Percentiles rank a stretch among this genome's conserved stretches.
phyloP scores from a whole-genome alignment of 2,113 vertebrate genomes.

The Thunnus maccoyii region DNA sequence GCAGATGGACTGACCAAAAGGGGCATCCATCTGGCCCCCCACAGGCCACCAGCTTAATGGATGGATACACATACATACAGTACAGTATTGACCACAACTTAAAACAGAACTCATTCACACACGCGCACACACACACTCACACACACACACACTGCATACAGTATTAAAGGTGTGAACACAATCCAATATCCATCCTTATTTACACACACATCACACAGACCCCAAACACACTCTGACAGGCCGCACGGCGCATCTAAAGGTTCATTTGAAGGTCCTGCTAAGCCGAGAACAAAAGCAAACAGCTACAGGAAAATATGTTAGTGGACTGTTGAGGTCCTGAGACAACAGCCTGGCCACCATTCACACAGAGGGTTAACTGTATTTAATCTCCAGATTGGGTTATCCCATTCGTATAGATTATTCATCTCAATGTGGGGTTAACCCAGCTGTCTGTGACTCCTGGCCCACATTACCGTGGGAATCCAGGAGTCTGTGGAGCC shows the following conservation, averaged over 20 bases:
- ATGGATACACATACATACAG: conserved; percentile 3
- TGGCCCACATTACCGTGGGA: conserved; percentile 77
- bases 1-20: conserved; percentile 81
- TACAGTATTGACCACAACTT: conserved; percentile 15
- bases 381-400: conserved; percentile 80
- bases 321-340: conserved; percentile 69
- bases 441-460: conserved; percentile 76
- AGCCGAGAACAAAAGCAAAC: conserved; percentile 71
- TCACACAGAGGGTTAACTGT: conserved; percentile 80
- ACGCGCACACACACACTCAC: not conserved
- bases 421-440: conserved; percentile 78
- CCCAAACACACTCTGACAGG: conserved; percentile 8
- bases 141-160: not conserved
- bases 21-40: conserved; percentile 83
- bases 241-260: not conserved
- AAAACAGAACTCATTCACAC: not conserved
- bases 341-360: conserved; percentile 73
- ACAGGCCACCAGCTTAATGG: conserved; percentile 54
- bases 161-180: conserved; percentile 14
- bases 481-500: conserved; percentile 40
- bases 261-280: conserved; percentile 58
- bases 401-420: conserved; percentile 74
- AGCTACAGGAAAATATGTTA: conserved; percentile 70
- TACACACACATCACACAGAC: not conserved
- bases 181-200: not conserved